A percentile compares a stretch with the other conserved stretches of the same genome.
phyloP scores from a whole-genome alignment of 2,797 vertebrate genomes.

The Astyanax mexicanus region DNA sequence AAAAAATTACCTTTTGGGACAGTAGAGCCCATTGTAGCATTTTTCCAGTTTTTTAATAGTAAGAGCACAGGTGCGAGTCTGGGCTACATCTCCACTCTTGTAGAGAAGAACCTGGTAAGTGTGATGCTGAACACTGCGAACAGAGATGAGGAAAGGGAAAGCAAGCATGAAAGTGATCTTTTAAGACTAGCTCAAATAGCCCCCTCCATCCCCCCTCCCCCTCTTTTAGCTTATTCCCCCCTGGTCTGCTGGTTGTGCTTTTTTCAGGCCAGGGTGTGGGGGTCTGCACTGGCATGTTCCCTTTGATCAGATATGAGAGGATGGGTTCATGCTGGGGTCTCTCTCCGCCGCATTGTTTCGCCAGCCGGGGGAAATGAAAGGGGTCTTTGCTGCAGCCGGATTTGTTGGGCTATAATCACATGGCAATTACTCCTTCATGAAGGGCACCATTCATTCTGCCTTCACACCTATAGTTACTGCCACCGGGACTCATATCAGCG shows the following conservation, averaged over 20 bases:
- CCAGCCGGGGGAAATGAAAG: slow-evolving; percentile 65
- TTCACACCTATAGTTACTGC: slow-evolving; percentile 62
- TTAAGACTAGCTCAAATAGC: slow-evolving; percentile 40
- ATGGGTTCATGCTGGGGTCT: slow-evolving; percentile 60
- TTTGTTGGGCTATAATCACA: slow-evolving; percentile 73
- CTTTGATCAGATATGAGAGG: slow-evolving; percentile 66
- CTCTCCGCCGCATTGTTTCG: slow-evolving; percentile 53
- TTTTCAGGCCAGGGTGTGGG: slow-evolving; percentile 44
- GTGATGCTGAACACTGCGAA: slow-evolving; percentile 8
- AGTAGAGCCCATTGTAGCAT: too few relatives aligned
- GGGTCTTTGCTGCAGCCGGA: slow-evolving; percentile 65
- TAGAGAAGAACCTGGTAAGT: slow-evolving; percentile 9
- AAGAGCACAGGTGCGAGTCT: not conserved
- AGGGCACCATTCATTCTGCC: slow-evolving; percentile 64
- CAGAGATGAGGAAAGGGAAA: slow-evolving; percentile 17
- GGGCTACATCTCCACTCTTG: not conserved
- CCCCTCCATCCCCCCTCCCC: slow-evolving; percentile 17
- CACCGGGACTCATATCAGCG: slow-evolving; percentile 52
- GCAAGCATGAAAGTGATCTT: slow-evolving; percentile 24
- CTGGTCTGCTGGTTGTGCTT: slow-evolving; percentile 44
- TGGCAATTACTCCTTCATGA: slow-evolving; percentile 66
- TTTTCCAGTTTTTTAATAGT: too few relatives aligned
- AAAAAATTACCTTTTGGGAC: too few relatives aligned
- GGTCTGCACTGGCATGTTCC: slow-evolving; percentile 57
- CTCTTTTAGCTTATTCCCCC: slow-evolving; percentile 16